phyloP scores from a whole-genome alignment of 2,113 vertebrate species.

The Sphaerodactylus townsendi region DNA sequence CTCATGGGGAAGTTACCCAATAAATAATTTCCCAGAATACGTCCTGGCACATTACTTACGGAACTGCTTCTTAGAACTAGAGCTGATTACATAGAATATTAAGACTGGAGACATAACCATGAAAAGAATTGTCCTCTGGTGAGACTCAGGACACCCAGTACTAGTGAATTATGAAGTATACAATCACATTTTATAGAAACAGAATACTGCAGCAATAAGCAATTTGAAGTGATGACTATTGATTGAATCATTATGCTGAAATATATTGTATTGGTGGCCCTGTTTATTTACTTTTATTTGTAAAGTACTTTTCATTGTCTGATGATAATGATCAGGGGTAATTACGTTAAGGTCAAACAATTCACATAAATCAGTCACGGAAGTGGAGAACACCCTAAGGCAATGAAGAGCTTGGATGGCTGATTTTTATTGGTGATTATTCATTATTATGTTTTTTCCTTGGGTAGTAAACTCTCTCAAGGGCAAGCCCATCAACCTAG shows the following conservation, averaged over 20 bases:
- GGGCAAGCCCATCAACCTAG: slow-evolving; percentile 19
- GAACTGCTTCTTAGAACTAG: not conserved
- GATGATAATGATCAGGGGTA: slow-evolving; percentile 19
- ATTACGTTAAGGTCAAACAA: slow-evolving; percentile 39
- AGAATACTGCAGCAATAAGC: slow-evolving; percentile 28
- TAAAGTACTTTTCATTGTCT: slow-evolving; percentile 49
- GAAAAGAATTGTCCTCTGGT: not conserved
- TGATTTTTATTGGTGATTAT: slow-evolving; percentile 38
- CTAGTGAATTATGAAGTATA: not conserved
- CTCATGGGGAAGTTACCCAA: not conserved
- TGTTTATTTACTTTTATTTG: slow-evolving; percentile 39
- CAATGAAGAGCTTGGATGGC: slow-evolving; percentile 2
- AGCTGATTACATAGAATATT: not conserved
- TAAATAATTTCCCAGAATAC: not conserved
- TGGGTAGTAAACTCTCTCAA: slow-evolving; percentile 36
- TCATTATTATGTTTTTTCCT: slow-evolving; percentile 44
- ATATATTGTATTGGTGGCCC: slow-evolving; percentile 9
- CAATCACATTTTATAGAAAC: not conserved
- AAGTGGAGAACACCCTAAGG: slow-evolving; percentile 27
- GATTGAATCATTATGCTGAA: slow-evolving; percentile 27
- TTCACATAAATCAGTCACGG: slow-evolving; percentile 44
- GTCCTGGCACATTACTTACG: not conserved
- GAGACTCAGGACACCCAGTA: not conserved
- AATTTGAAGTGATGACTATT: slow-evolving; percentile 31
- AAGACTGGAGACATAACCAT: not conserved